Base-by-base conservation (phyloP, 2,888 invertebrate species). In the Salticus scenicus region DNA sequence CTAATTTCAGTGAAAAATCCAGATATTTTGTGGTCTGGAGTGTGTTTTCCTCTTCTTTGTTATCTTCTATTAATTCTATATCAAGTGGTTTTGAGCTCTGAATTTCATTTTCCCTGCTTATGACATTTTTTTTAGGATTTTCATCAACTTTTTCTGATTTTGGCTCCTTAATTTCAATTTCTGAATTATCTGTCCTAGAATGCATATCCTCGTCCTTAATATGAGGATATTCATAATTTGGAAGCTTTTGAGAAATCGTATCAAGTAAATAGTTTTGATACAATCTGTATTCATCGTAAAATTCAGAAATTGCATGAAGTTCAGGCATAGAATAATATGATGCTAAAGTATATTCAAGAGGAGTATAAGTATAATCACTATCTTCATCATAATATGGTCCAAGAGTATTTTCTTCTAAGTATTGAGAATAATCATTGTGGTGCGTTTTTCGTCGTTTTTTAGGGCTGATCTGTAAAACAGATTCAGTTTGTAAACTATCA, bases 271-370 rank as follows among this genome's bases (percentile, higher is more conserved):
- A 24, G 17, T 57, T 37, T n/a, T 27, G 24, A 17, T 33, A 57
- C 10, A 70, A 27, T 17, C 51, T 20, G n/a, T 51, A 80, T 1
- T 72, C 37, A 20, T 31, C 64, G 28, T 64, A 24, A 42, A 69
- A 77, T 10, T 86, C 80, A 20, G 76, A 64, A 31, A 81, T 47
- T 20, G 73, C 79, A 30, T 81, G 31, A 0, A 88, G 37, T 67
- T 88, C 88, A 10, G 88, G 88, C 88, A 88, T 88, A 27, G 88
- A 88, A 72, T 88, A 88, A 51, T 88, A 88, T n/a, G 71, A 42
- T 2, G 70, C 51, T n/a, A 88, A 33, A 17, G 37, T 7, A 8
- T 20, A 51, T 4, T 33, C 24, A 24, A 67, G 67, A 10, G 41
- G 27, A n/a, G n/a, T 27, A 7, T 7, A 10, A 31, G 31, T 20